Conservation (phyloP, 2,797 vertebrate species). For the Oceanodroma leucorhoa region DNA sequence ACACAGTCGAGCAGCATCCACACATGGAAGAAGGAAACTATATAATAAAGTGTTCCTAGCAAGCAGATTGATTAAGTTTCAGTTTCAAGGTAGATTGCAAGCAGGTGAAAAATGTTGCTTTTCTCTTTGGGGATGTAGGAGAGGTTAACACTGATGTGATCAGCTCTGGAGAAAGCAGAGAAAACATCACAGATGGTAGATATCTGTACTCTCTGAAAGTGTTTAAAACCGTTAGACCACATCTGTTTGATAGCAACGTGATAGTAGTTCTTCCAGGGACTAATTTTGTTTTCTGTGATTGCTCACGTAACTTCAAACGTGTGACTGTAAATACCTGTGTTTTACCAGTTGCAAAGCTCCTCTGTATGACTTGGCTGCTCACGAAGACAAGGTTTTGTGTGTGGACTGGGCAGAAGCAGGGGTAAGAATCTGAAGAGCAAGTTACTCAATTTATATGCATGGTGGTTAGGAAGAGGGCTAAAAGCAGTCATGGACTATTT, state of each 20-base stretch:
- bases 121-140: not conserved
- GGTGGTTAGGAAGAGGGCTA: not conserved
- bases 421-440: slow-evolving; percentile 78
- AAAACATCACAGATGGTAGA: not conserved
- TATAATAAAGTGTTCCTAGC: not conserved
- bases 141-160: not conserved
- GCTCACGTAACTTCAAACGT: not conserved
- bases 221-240: not conserved
- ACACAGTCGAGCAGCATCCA: not conserved
- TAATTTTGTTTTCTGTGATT: not conserved
- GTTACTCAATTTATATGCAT: not conserved
- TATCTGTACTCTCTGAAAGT: not conserved
- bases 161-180: not conserved
- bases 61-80: not conserved
- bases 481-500: not conserved
- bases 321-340: slow-evolving; percentile 3
- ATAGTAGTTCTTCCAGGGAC: not conserved
- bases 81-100: not conserved
- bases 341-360: slow-evolving; percentile 90
- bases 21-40: not conserved
- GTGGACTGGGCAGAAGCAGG: slow-evolving; percentile 95
- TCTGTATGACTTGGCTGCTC: slow-evolving; percentile 93
- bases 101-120: not conserved
- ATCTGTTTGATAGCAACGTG: not conserved
- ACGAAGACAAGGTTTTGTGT: slow-evolving; percentile 95